These are phyloP conservation scores for Cichladusa arquata DNA, from an alignment of 2,113 vertebrate species.

Conservation along the genomic window DNA sequence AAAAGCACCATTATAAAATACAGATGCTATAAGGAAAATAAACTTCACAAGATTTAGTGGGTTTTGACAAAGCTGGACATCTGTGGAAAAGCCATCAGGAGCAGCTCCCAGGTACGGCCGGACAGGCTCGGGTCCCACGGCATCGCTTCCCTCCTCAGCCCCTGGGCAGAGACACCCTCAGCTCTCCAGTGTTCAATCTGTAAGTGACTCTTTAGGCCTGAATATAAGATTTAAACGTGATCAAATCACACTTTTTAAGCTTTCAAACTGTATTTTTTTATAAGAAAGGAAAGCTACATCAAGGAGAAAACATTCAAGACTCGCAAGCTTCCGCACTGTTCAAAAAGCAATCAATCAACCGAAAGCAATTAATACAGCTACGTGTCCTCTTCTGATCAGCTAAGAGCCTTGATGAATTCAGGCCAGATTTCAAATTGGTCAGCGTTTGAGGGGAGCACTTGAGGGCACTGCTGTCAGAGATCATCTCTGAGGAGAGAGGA, in stretches of 20 bases:
- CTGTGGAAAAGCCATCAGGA: conserved; percentile 93
- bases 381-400: neutral
- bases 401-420: conserved; percentile 4
- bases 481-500: neutral
- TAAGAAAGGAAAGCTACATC: neutral
- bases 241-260: neutral
- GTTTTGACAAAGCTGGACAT: conserved; percentile 83
- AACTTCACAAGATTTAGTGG: conserved; percentile 91
- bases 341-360: neutral
- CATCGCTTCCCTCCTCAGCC: neutral
- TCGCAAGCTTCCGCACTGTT: neutral
- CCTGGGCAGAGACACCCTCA: neutral
- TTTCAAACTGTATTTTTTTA: neutral
- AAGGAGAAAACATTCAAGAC: neutral
- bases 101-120: conserved; percentile 76
- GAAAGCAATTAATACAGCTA: neutral
- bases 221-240: neutral
- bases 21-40: conserved; percentile 98
- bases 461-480: neutral
- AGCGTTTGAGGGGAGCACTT: neutral
- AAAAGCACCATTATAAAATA: conserved; percentile 96
- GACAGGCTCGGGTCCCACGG: conserved; percentile 8
- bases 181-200: neutral
- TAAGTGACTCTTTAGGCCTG: neutral
- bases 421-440: neutral